These are phyloP conservation scores for Dromiciops gliroides DNA, from an alignment of 2,113 vertebrate genomes.

Conservation along the genomic window DNA sequence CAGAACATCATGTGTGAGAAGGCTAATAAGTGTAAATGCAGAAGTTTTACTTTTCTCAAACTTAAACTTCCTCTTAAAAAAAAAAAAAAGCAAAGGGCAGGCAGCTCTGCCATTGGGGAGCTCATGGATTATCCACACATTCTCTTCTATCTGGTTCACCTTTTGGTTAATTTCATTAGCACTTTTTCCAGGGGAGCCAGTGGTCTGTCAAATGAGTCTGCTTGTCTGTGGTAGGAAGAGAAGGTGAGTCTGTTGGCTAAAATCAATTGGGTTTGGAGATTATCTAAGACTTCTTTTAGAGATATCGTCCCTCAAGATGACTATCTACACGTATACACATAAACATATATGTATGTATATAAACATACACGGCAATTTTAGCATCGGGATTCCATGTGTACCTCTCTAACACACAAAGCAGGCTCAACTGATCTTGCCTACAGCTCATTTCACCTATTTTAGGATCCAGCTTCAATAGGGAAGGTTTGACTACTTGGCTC, in stretches of 20 bases:
- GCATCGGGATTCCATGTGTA: background rate
- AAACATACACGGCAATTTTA: conserved; percentile 21
- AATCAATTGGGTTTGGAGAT: conserved; percentile 48
- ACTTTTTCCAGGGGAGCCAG: background rate
- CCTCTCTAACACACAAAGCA: background rate
- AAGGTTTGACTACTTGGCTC: conserved; percentile 26
- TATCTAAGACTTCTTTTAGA: conserved; percentile 39
- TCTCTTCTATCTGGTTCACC: background rate
- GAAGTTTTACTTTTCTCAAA: background rate
- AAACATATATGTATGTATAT: too few species aligned
- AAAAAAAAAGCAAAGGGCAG: background rate
- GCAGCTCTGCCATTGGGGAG: background rate
- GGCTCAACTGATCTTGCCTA: conserved; percentile 18
- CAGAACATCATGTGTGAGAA: conserved; percentile 38
- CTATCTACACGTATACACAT: background rate
- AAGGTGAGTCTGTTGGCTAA: conserved; percentile 23
- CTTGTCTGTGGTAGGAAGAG: background rate
- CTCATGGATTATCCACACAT: conserved; percentile 34
- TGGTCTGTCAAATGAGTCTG: conserved; percentile 45
- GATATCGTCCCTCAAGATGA: background rate
- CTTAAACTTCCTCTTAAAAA: background rate
- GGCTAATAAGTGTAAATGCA: background rate
- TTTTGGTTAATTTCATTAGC: background rate
- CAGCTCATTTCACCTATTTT: conserved; percentile 31
- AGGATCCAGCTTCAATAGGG: conserved; percentile 24